Percentiles rank a stretch among this genome's conserved stretches.
Conservation (phyloP, 2,113 vertebrate species). For the Falco punctatus region DNA sequence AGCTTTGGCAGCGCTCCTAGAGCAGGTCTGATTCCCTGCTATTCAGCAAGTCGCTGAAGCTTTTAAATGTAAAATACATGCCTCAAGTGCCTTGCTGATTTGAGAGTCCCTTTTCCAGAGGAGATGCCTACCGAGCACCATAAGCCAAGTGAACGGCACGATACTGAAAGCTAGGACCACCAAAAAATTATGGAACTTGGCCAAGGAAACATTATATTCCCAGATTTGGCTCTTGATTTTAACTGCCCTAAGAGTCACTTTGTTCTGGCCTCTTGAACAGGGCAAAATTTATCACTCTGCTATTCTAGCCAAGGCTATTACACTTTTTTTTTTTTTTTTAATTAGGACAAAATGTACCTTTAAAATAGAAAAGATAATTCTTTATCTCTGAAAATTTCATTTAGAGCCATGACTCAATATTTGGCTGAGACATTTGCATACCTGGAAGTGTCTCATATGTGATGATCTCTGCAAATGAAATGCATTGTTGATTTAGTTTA, state of each 20-base stretch:
- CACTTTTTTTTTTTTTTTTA: background rate
- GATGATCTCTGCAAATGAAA: slow-evolving; percentile 36
- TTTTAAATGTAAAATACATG: background rate
- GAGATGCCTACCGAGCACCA: background rate
- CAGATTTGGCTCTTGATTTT: background rate
- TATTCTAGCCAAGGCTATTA: background rate
- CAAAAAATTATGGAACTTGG: background rate
- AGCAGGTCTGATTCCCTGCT: background rate
- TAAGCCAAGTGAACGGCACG: background rate
- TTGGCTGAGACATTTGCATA: slow-evolving; percentile 32
- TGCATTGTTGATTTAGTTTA: slow-evolving; percentile 31
- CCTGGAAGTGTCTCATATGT: background rate
- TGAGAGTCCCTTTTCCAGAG: background rate
- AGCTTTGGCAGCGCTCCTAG: background rate
- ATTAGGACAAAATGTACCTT: background rate
- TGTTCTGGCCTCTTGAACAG: background rate
- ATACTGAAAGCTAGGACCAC: background rate
- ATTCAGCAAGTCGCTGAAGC: background rate
- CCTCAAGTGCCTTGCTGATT: background rate
- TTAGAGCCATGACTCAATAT: slow-evolving; percentile 11
- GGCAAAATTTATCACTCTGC: background rate
- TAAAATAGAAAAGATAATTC: slow-evolving; percentile 19
- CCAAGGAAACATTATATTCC: background rate
- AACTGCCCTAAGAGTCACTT: background rate
- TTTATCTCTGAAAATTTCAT: slow-evolving; percentile 30